Evolutionary conservation across 2,888 invertebrate genomes (phyloP), one percentile per base, ranked within the genome.

Genomic region (Yponomeuta malinellus): DNA sequence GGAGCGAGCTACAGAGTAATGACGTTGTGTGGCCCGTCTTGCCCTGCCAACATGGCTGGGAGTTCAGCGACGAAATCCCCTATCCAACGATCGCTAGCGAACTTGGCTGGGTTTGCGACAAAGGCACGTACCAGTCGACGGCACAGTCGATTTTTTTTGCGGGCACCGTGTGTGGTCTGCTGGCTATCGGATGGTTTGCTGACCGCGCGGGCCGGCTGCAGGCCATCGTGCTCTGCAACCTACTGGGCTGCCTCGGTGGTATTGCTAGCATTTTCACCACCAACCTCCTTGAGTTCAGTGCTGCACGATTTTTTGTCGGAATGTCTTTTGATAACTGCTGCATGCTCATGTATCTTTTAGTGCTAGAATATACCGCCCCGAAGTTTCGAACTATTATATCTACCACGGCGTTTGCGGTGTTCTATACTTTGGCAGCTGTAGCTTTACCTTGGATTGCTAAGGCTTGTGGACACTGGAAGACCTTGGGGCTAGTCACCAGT

Each of bases 361-460:
- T 83, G 37, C 73, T 89, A 59, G 89, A 89, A 75, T 88, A 84
- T 72, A 79, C 83, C 2, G 84, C 84, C 29, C 88, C 89, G 2
- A 89, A 83, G 74, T 85, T 88, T 71, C 84, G 89, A 71, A 83
- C 85, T 23, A 37, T 83, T 2, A 78, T 85, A 23, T 78, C 85
- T 2, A 88, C 88, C 76, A 72, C 88, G 67, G 79, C 88, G 0
- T 87, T 85, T 68, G 86, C 84, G 0, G 68, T 85, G 43, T 88
- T 89, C 73, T 89, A 80, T 64, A 78, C 82, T 0, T 43, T 76
- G 4, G 85, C 80, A 43, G 76, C 78, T 1, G 77, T 78, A 10
- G 29, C 78, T 2, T 72, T 89, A 12, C 88, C 89, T 0, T 89
- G 87, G 85, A 84, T 89, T 72, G 81, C 86, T 1, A 75, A 87